Conservation (phyloP, 1,140 invertebrate genomes). For the Eriocheir sinensis region DNA sequence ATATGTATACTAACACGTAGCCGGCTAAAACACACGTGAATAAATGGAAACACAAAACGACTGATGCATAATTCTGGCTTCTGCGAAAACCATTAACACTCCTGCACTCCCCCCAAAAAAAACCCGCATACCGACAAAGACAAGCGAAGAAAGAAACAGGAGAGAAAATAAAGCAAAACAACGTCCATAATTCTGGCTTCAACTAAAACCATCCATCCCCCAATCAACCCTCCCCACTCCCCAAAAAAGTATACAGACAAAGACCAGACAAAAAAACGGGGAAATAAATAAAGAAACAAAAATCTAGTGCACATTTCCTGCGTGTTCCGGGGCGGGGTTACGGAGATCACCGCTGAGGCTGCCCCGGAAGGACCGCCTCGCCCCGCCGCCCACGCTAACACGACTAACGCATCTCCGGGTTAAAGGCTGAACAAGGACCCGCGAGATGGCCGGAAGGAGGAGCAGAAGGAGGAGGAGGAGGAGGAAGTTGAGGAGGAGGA, state of each 20-base stretch:
- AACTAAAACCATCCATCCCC: too few species aligned
- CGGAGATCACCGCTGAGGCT: not conserved
- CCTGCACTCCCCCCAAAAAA: too few species aligned
- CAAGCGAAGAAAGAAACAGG: too few species aligned
- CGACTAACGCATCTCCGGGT: not conserved
- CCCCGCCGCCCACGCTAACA: not conserved
- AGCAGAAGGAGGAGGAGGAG: not conserved
- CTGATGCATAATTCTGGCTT: too few species aligned
- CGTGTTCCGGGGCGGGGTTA: not conserved
- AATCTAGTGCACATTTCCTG: not conserved
- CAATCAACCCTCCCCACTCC: not conserved
- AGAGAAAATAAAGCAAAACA: too few species aligned
- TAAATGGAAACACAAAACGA: too few species aligned
- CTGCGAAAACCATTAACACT: too few species aligned
- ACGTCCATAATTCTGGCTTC: too few species aligned
- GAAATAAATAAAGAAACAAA: not conserved
- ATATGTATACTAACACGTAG: too few species aligned
- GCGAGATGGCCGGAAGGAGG: not conserved
- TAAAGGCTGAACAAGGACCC: conserved; percentile 8
- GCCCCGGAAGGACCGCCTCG: conserved; percentile 5
- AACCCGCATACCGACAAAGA: too few species aligned
- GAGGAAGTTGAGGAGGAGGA: not conserved
- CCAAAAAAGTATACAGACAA: not conserved
- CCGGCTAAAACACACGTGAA: too few species aligned
- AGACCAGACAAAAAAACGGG: not conserved